Conservation (phyloP, 2,797 vertebrate genomes). For the Cuniculus paca region DNA sequence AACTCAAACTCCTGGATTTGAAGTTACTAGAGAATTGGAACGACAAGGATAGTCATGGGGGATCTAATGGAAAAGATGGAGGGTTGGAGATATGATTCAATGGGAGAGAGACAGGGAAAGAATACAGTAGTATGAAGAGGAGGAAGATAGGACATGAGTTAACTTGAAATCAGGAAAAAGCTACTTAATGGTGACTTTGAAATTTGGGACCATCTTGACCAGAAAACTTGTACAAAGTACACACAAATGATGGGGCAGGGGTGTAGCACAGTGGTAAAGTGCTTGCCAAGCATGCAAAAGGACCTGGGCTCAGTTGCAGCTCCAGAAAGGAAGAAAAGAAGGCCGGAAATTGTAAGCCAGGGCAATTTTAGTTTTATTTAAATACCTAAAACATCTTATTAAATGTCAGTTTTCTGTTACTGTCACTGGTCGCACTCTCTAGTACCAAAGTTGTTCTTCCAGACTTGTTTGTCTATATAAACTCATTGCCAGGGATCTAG, state of each 20-base stretch:
- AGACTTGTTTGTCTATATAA: background rate
- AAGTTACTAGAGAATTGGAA: constrained; percentile 33
- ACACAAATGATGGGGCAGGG: background rate
- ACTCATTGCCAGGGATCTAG: too few relatives aligned
- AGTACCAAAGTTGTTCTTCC: background rate
- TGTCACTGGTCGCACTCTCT: background rate
- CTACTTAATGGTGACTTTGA: background rate
- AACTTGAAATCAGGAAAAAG: background rate
- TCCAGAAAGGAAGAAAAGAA: background rate
- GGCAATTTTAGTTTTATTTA: background rate
- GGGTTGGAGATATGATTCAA: background rate
- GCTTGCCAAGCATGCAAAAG: background rate
- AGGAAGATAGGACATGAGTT: background rate
- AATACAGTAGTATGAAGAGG: background rate
- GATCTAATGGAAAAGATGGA: background rate
- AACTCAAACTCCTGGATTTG: background rate
- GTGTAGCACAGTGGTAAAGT: background rate
- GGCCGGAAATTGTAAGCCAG: background rate
- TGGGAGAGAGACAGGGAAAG: background rate
- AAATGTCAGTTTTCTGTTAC: background rate
- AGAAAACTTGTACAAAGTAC: background rate
- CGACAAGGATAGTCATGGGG: background rate
- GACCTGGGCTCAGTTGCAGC: background rate
- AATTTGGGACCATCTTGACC: background rate
- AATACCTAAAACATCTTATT: background rate